phyloP scores from a whole-genome alignment of 2,113 vertebrate species.

The Athene cunicularia region DNA sequence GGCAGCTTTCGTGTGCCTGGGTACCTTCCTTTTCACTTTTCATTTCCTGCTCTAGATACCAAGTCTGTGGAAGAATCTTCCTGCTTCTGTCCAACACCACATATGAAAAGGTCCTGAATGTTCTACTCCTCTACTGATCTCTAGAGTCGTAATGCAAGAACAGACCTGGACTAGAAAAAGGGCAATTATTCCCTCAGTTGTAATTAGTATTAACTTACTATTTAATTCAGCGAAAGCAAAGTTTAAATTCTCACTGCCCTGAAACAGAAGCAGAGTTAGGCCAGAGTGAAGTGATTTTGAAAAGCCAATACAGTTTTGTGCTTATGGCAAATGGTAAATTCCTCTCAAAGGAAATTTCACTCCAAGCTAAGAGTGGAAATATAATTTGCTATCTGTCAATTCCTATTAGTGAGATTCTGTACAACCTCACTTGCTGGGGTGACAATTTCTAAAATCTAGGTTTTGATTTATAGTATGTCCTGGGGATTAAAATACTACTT shows the following conservation, averaged over 20 bases:
- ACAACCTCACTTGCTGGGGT: not conserved
- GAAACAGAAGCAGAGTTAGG: not conserved
- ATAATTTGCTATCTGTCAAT: not conserved
- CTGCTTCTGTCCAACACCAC: not conserved
- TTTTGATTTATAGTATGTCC: not conserved
- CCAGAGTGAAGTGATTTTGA: not conserved
- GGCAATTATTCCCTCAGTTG: not conserved
- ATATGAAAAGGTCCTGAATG: not conserved
- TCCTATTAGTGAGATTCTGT: not conserved
- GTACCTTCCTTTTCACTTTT: not conserved
- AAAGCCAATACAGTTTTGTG: not conserved
- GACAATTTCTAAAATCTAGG: not conserved
- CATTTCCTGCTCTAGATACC: not conserved
- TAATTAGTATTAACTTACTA: not conserved
- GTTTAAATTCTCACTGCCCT: not conserved
- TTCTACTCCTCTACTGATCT: not conserved
- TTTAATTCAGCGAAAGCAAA: not conserved
- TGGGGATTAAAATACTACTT: constrained; percentile 9
- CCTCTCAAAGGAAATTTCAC: constrained; percentile 6
- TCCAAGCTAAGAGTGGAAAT: not conserved
- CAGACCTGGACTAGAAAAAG: not conserved
- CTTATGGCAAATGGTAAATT: not conserved
- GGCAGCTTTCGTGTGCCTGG: not conserved
- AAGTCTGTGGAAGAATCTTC: not conserved
- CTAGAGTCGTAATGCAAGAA: not conserved